These are phyloP conservation scores for zebrafish (Danio rerio) DNA, from an alignment of 2,113 vertebrate genomes.

Conservation along the genomic window GRCz12tu NC_133192.1:19602001-19602500, in stretches of 20 bases:
- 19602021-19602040: conserved; percentile 20
- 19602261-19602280: conserved; percentile 27
- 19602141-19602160: conserved; percentile 62
- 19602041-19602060: conserved; percentile 44
- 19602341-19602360: neutral
- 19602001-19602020: conserved; percentile 43
- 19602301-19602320: neutral
- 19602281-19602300: neutral
- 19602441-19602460: no score
- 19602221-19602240: conserved; percentile 48
- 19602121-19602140: conserved; percentile 58
- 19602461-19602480: no score
- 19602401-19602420: no score
- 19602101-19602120: conserved; percentile 49
- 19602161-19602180: conserved; percentile 58
- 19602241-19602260: conserved; percentile 38
- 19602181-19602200: conserved; percentile 61
- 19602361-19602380: neutral
- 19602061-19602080: conserved; percentile 25
- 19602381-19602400: no score
- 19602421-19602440: no score
- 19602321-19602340: conserved; percentile 2
- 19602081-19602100: neutral
- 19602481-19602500: no score
- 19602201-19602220: conserved; percentile 54